Conservation (phyloP, 2,113 vertebrate genomes). For the Gymnarchus niloticus region DNA sequence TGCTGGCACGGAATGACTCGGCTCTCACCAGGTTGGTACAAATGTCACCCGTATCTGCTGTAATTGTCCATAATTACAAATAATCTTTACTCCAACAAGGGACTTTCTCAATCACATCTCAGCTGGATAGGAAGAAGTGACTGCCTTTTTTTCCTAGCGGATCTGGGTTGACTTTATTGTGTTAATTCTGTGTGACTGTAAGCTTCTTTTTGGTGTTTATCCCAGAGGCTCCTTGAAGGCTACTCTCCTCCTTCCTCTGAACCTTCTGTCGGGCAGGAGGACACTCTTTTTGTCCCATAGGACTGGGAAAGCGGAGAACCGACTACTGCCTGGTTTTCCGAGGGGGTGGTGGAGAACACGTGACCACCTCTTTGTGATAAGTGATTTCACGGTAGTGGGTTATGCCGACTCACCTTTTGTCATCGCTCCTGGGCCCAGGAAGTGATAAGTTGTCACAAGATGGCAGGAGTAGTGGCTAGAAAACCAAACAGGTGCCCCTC, state of each 20-base stretch:
- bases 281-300: not conserved
- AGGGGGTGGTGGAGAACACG: not conserved
- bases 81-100: conserved; percentile 18
- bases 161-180: conserved; percentile 24
- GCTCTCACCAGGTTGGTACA: not conserved
- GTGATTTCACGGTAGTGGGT: not conserved
- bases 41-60: not conserved
- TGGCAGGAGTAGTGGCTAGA: not conserved
- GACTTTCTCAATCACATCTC: conserved; percentile 7
- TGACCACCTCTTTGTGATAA: not conserved
- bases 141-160: not conserved
- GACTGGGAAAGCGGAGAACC: not conserved
- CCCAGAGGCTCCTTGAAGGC: not conserved
- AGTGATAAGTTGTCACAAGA: not conserved
- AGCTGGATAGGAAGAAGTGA: not conserved
- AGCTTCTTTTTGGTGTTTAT: conserved; percentile 21
- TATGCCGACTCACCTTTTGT: not conserved
- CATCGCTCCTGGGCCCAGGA: not conserved
- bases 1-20: not conserved
- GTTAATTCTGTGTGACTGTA: conserved; percentile 48
- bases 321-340: not conserved
- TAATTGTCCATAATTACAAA: conserved; percentile 7
- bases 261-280: not conserved
- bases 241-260: not conserved
- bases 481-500: not conserved